phyloP scores from a whole-genome alignment of 2,888 invertebrate species.

The Oeneis ivallda region DNA sequence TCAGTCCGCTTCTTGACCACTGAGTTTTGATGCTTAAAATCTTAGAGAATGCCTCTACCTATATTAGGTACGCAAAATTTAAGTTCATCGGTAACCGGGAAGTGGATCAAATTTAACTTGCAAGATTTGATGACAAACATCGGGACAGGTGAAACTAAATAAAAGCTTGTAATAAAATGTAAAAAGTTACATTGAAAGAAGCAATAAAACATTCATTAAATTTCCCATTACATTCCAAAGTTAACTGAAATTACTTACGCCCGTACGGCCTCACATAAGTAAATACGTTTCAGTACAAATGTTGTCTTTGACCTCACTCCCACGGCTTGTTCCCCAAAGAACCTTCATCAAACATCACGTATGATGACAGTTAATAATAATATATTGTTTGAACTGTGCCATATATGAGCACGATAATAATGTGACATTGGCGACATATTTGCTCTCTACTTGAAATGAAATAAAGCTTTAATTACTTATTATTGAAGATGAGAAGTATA shows the following conservation, averaged over 20 bases:
- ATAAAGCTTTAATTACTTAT: not conserved
- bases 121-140: too few relatives aligned
- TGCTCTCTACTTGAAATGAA: not conserved
- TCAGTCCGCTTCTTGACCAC: too few relatives aligned
- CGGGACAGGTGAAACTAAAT: conserved; percentile 14
- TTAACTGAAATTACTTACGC: conserved; percentile 30
- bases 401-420: conserved; percentile 1
- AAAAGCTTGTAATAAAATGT: too few relatives aligned
- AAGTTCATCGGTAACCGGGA: too few relatives aligned
- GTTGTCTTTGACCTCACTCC: conserved; percentile 30
- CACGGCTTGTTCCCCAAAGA: conserved; percentile 23
- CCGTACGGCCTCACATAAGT: conserved; percentile 28
- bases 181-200: conserved; percentile 25
- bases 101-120: too few relatives aligned
- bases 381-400: conserved; percentile 8
- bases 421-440: not conserved
- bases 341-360: conserved; percentile 24
- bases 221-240: conserved; percentile 23
- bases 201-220: conserved; percentile 24
- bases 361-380: conserved; percentile 19
- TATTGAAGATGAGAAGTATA: not conserved
- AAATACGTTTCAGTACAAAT: conserved; percentile 37
- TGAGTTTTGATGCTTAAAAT: too few relatives aligned
- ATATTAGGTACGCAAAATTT: too few relatives aligned
- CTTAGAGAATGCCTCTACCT: too few relatives aligned